These are phyloP conservation scores for Propithecus perrieri DNA, from an alignment of 2,797 vertebrate genomes.

Conservation along the genomic window DNA sequence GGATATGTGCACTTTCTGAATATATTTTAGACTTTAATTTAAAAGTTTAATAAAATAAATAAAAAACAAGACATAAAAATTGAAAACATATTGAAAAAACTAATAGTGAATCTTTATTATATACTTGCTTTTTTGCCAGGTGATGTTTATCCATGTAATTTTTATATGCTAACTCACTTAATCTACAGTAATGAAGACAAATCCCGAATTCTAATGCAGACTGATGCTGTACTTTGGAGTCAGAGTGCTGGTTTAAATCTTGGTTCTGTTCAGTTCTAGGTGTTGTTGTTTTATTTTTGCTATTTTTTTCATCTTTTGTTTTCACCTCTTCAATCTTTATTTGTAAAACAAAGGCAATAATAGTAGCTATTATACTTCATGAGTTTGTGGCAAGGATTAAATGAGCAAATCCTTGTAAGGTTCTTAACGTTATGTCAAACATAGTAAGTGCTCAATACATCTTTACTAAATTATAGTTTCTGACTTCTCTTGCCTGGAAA, in stretches of 20 bases:
- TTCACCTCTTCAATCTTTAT: neutral
- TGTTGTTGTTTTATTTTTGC: neutral
- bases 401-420: neutral
- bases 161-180: neutral
- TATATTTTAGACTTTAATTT: neutral
- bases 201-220: neutral
- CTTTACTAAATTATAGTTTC: neutral
- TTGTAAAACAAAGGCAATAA: neutral
- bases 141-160: neutral
- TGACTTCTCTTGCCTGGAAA: neutral
- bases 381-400: neutral
- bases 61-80: neutral
- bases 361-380: neutral
- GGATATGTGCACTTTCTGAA: neutral
- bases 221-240: too few species aligned
- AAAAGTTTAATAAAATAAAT: constrained; percentile 8
- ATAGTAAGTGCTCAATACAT: neutral
- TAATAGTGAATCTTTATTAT: neutral
- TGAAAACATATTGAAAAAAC: neutral
- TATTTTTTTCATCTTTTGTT: neutral
- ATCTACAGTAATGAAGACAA: neutral
- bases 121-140: neutral
- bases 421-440: neutral
- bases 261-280: neutral
- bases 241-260: neutral